Evolutionary conservation across 2,888 invertebrate species (phyloP), one percentile per base, ranked within the genome.

Genomic region (Leucoptera coffeella): DNA sequence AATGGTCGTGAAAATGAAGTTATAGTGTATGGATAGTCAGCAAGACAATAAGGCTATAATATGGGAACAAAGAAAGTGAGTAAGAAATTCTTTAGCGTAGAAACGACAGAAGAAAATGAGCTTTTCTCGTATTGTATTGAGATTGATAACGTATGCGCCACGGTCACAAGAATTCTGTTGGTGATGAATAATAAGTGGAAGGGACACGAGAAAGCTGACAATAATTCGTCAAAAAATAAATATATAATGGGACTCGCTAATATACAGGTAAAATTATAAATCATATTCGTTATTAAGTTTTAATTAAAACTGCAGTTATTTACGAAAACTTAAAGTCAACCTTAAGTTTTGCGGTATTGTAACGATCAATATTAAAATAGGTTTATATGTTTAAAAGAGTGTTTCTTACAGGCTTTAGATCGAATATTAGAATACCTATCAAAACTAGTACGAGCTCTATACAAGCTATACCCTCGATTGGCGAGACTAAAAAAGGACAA

Each of bases 391-490:
- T n/a, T n/a, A n/a, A n/a, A n/a, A n/a, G n/a, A n/a, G n/a, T n/a
- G n/a, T n/a, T n/a, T 32, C 34, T 67, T 71, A 25, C 44, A 78
- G 78, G 72, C 75, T 45, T 47, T 78, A 45, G 74, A 77, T 51
- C 65, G 71, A 51, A 62, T 77, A 38, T 61, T 72, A 46, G 64
- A 62, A 32, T 71, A 71, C 35, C 53, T 75, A 44, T 55, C 69
- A 24, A 67, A 62, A 36, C 40, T 75, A 45, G 71, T 71, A 11
- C 62, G 65, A 35, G 64, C 65, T 14, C 77, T 73, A 41, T 71
- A 62, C 37, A 65, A 60, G 42, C 45, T 72, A 29, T 73, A 74
- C 40, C 62, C 69, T 2, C 71, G 72, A 35, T 43, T 77, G 28
- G 61, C 53, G 5, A 46, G 60, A 32, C 46, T 71, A 40, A 64